A percentile compares a stretch with the other conserved stretches of the same genome.
These are phyloP conservation scores for Octomys mimax DNA, from an alignment of 2,797 vertebrate species.

Conservation along the genomic window DNA sequence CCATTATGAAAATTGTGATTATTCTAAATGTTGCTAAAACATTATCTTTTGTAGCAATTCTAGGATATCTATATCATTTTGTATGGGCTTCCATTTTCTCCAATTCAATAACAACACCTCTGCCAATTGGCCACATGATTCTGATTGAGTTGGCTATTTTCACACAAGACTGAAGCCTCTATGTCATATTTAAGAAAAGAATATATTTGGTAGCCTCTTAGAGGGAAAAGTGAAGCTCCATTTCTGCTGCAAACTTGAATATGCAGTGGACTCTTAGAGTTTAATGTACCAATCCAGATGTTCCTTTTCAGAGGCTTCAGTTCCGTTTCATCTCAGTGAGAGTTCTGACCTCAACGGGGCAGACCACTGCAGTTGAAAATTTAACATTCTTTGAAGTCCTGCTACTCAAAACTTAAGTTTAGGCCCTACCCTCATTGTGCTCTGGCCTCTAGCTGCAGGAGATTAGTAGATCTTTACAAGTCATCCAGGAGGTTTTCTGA, in stretches of 20 bases:
- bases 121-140: neutral
- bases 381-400: constrained; percentile 30
- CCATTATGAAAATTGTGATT: neutral
- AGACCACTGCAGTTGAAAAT: constrained; percentile 9
- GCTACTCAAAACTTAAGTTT: constrained; percentile 7
- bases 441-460: constrained; percentile 26
- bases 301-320: constrained; percentile 3
- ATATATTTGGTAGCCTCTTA: neutral
- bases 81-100: neutral
- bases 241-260: constrained; percentile 2
- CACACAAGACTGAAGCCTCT: neutral
- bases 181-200: neutral
- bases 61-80: neutral
- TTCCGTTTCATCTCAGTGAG: neutral
- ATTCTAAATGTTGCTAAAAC: neutral
- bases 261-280: neutral
- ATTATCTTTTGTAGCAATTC: neutral
- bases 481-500: constrained; percentile 37
- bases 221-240: neutral
- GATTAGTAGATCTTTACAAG: neutral
- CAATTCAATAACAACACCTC: neutral
- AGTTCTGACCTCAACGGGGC: neutral
- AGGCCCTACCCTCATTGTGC: neutral
- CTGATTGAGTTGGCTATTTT: neutral
- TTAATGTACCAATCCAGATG: neutral